Conservation (phyloP, 2,888 invertebrate species). For the Agrotis exclamationis region DNA sequence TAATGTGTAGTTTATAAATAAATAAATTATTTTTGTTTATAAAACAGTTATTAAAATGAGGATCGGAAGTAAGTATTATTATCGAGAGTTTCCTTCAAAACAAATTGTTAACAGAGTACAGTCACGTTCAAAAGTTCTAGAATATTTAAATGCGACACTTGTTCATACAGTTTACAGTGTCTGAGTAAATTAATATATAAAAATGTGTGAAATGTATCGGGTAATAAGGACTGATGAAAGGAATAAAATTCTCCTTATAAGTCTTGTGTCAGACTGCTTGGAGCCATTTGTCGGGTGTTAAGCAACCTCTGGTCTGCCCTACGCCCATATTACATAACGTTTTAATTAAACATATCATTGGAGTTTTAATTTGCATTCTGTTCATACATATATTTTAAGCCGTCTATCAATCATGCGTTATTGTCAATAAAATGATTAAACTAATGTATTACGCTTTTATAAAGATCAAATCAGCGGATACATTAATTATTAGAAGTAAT, state of each 20-base stretch:
- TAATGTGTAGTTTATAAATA: conserved; percentile 48
- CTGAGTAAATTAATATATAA: conserved; percentile 44
- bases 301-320: conserved; percentile 60
- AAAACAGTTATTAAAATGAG: conserved; percentile 30
- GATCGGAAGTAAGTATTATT: conserved; percentile 32
- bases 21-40: conserved; percentile 40
- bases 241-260: conserved; percentile 58
- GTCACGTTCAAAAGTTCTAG: conserved; percentile 51
- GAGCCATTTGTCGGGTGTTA: conserved; percentile 65
- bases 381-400: conserved; percentile 61
- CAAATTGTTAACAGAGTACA: conserved; percentile 24
- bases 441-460: conserved; percentile 56
- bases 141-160: conserved; percentile 45
- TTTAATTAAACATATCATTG: conserved; percentile 65
- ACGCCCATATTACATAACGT: conserved; percentile 63
- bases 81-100: conserved; percentile 29
- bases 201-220: conserved; percentile 45
- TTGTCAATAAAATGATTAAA: conserved; percentile 63
- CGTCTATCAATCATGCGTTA: conserved; percentile 65
- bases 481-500: conserved; percentile 43
- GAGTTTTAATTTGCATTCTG: conserved; percentile 65
- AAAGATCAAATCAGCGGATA: conserved; percentile 54
- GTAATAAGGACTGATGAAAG: conserved; percentile 47
- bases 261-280: conserved; percentile 72
- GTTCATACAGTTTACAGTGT: conserved; percentile 46